Percentiles rank a stretch among this genome's conserved stretches.
These are phyloP conservation scores for Drosophila aldrichi DNA, from an alignment of 2,888 invertebrate species.

Conservation along the genomic window DNA sequence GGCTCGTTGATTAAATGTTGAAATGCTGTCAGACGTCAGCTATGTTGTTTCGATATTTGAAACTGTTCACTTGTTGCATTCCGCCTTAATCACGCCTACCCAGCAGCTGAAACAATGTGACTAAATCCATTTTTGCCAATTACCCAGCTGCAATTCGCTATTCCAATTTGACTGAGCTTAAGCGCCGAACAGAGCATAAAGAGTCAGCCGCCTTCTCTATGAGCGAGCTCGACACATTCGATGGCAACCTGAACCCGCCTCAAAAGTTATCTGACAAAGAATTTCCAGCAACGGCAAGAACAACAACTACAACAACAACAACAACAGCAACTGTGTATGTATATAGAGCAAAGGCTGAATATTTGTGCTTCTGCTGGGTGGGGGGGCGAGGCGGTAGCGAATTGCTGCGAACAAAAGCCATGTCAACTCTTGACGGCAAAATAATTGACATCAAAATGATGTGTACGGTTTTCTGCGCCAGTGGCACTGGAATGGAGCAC, in stretches of 20 bases:
- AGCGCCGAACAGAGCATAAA: background rate
- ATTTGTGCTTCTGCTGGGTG: conserved; percentile 14
- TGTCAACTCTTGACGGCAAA: conserved; percentile 50
- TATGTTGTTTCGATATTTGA: background rate
- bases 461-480: conserved; percentile 25
- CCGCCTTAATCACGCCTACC: background rate
- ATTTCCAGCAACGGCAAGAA: conserved; percentile 9
- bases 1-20: background rate
- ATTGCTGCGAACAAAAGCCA: conserved; percentile 28
- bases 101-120: background rate
- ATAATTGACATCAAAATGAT: conserved; percentile 69
- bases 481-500: conserved; percentile 22
- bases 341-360: conserved; percentile 29
- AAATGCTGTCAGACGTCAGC: conserved; percentile 1
- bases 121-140: conserved; percentile 44
- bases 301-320: too few species aligned
- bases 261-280: conserved; percentile 42
- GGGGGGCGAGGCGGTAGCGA: background rate
- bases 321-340: background rate
- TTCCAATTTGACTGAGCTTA: conserved; percentile 21
- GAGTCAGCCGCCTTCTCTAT: background rate
- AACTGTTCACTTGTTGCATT: background rate
- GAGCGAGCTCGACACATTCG: background rate
- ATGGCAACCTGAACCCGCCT: conserved; percentile 34
- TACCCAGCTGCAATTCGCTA: conserved; percentile 34